These are phyloP conservation scores for Acridotheres tristis DNA, from an alignment of 2,797 vertebrate species.

Conservation along the genomic window DNA sequence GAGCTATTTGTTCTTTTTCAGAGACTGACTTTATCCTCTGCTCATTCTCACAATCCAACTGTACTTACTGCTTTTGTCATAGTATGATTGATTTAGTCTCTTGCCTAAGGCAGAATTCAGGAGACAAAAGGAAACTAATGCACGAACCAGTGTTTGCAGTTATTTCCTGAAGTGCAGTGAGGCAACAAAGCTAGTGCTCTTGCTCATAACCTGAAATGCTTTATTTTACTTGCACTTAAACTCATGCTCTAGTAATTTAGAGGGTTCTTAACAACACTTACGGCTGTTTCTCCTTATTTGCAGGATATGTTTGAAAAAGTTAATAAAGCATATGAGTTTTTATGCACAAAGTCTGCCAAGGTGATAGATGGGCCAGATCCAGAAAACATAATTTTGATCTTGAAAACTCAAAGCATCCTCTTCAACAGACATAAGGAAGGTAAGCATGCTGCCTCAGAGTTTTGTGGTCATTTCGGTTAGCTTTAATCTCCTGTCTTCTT, in stretches of 20 bases:
- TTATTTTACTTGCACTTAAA: background rate
- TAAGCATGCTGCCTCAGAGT: slow-evolving; percentile 35
- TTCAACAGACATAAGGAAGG: slow-evolving; percentile 96
- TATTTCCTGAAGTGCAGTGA: background rate
- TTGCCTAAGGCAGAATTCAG: background rate
- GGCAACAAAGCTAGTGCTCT: background rate
- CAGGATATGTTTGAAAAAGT: slow-evolving; percentile 98
- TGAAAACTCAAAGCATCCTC: slow-evolving; percentile 97
- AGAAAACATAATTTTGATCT: slow-evolving; percentile 98
- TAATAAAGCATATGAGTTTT: slow-evolving; percentile 97
- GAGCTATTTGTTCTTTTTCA: background rate
- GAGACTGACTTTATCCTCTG: background rate
- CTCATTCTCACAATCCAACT: background rate
- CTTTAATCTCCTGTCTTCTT: background rate
- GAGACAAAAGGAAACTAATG: background rate
- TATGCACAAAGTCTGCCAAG: slow-evolving; percentile 92
- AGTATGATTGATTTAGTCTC: background rate
- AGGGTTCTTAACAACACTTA: background rate
- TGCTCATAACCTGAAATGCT: background rate
- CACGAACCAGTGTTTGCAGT: background rate
- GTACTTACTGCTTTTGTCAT: background rate
- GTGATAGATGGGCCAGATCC: slow-evolving; percentile 94
- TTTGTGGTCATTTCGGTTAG: accelerated
- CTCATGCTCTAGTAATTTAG: background rate
- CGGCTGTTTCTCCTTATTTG: background rate